Evolutionary conservation across 2,113 vertebrate species (phyloP).

Genomic region (Erinaceus europaeus): DNA sequence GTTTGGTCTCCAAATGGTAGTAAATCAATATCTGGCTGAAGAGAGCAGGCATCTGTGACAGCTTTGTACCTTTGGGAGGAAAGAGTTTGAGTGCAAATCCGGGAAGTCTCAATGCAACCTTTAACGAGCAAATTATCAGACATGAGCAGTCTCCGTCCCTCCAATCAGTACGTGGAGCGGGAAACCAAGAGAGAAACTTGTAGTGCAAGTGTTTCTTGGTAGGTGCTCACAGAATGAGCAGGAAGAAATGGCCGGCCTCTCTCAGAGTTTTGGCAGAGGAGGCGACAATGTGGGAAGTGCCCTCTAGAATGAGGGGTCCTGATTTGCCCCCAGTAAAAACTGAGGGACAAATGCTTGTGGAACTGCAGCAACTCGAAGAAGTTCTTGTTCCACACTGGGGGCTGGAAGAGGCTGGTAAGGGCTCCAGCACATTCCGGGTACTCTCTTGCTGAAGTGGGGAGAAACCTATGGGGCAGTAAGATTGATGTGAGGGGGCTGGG

Average conservation of each 20-base stretch:
- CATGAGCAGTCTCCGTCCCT: neutral
- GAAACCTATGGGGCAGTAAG: too few relatives aligned
- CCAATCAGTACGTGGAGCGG: neutral
- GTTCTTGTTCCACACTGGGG: neutral
- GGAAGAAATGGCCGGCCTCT: neutral
- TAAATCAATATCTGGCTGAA: slow-evolving; percentile 98
- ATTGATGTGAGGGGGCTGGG: too few relatives aligned
- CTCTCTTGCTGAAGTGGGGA: too few relatives aligned
- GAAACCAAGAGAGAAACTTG: neutral
- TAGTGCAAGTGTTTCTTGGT: neutral
- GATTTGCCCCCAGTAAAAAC: neutral
- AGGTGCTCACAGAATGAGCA: too few relatives aligned
- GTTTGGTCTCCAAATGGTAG: slow-evolving; percentile 98
- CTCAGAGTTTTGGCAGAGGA: neutral
- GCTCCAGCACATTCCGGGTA: too few relatives aligned
- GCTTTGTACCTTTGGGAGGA: slow-evolving; percentile 91
- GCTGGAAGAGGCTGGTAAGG: too few relatives aligned
- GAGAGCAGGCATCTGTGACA: slow-evolving; percentile 96
- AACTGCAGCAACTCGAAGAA: neutral
- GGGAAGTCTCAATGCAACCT: too few relatives aligned
- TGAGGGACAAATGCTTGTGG: neutral
- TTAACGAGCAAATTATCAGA: too few relatives aligned
- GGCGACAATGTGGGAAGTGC: neutral
- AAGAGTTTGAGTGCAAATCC: slow-evolving; percentile 10
- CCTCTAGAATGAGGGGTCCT: neutral